These are phyloP conservation scores for Cettia cetti DNA, from an alignment of 2,113 vertebrate genomes.

Conservation along the genomic window DNA sequence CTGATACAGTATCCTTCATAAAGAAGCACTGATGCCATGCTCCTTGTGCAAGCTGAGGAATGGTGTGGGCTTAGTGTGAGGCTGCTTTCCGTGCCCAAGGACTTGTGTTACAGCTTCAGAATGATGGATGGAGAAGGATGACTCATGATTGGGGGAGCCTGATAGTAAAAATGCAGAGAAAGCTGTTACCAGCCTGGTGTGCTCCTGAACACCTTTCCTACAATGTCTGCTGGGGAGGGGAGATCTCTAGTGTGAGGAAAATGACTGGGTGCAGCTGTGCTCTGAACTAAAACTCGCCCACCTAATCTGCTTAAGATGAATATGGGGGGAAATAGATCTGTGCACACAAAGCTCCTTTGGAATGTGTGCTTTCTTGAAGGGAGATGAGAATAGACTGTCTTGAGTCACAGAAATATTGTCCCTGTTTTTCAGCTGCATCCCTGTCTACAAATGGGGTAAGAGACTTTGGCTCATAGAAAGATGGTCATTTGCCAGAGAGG, in stretches of 20 bases:
- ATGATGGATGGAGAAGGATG: neutral
- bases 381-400: neutral
- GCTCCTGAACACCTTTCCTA: neutral
- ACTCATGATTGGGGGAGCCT: neutral
- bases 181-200: neutral
- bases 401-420: neutral
- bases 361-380: neutral
- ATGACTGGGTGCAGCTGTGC: neutral
- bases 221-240: neutral
- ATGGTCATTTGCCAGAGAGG: neutral
- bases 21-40: neutral
- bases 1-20: neutral
- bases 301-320: neutral
- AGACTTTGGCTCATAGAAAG: neutral
- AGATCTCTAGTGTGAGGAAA: neutral
- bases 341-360: neutral
- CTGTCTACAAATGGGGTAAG: neutral
- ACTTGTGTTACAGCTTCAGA: neutral
- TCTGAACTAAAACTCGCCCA: neutral
- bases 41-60: neutral
- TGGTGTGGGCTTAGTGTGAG: neutral
- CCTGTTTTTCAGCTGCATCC: neutral
- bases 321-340: neutral
- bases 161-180: neutral
- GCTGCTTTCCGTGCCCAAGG: neutral